These are phyloP conservation scores for Platysternon megacephalum DNA, from an alignment of 2,113 vertebrate genomes.

Conservation along the genomic window DNA sequence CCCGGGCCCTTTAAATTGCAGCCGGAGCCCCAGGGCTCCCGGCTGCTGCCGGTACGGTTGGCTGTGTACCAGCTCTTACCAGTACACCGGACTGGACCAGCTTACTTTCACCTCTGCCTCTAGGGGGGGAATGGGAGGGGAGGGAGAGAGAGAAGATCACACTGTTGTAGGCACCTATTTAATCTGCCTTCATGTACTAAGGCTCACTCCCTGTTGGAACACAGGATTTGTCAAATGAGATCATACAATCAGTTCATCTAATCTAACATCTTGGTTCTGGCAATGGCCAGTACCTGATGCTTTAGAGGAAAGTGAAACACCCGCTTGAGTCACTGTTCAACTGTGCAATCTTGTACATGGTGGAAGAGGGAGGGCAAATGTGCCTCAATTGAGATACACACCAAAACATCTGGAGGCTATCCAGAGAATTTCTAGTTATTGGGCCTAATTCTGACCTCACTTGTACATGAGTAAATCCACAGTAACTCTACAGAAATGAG, in stretches of 20 bases:
- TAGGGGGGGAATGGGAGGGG: too few species aligned
- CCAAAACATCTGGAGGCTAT: neutral
- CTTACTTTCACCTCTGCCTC: too few species aligned
- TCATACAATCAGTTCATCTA: neutral
- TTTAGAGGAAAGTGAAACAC: neutral
- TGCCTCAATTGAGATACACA: neutral
- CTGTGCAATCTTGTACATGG: neutral
- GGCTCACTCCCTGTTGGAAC: neutral
- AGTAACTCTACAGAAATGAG: neutral
- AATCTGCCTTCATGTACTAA: neutral
- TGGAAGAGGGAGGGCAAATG: neutral
- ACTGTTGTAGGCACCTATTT: neutral
- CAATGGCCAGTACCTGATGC: neutral
- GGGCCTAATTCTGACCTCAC: neutral
- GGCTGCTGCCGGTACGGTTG: too few species aligned
- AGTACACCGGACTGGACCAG: too few species aligned
- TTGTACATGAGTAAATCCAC: neutral
- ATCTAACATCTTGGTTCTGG: neutral
- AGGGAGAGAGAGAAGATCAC: neutral
- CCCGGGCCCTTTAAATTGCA: too few species aligned
- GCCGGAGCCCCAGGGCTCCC: too few species aligned
- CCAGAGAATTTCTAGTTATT: neutral
- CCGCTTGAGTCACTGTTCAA: neutral
- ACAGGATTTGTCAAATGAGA: neutral
- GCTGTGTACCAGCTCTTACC: too few species aligned